Conservation (phyloP, 2,113 vertebrate genomes). For the Vicugna pacos region DNA sequence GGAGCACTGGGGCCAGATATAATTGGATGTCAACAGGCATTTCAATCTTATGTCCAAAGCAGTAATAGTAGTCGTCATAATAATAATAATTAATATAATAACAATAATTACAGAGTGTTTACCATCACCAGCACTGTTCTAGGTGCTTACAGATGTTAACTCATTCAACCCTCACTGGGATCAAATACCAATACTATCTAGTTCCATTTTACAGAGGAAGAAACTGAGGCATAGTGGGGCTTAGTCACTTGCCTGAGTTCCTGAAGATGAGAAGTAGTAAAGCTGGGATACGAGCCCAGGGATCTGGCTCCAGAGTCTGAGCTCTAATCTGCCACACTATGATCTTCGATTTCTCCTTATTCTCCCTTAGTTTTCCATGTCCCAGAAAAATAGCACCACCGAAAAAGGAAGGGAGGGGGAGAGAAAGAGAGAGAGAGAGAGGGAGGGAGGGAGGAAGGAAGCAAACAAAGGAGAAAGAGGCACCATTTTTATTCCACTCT, state of each 20-base stretch:
- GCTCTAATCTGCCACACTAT: not conserved
- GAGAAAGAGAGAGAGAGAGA: no score
- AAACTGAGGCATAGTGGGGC: not conserved
- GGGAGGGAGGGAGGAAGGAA: not conserved
- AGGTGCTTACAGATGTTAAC: not conserved
- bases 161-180: not conserved
- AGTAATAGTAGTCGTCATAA: not conserved
- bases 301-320: fast-evolving
- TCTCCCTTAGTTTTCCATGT: not conserved
- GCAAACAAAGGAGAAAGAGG: not conserved
- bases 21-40: not conserved
- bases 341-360: not conserved
- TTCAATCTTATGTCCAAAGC: not conserved
- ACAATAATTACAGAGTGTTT: not conserved
- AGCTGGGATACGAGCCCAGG: not conserved
- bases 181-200: not conserved
- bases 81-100: not conserved
- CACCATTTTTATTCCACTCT: not conserved
- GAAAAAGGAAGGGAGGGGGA: not conserved
- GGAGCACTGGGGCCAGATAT: not conserved
- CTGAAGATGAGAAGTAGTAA: not conserved
- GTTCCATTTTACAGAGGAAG: not conserved
- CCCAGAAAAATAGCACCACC: not conserved
- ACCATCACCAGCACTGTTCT: no score
- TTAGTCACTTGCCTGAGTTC: not conserved